Evolutionary conservation across 2,797 vertebrate genomes (phyloP).

Genomic region (Paedocypris micromegethes): DNA sequence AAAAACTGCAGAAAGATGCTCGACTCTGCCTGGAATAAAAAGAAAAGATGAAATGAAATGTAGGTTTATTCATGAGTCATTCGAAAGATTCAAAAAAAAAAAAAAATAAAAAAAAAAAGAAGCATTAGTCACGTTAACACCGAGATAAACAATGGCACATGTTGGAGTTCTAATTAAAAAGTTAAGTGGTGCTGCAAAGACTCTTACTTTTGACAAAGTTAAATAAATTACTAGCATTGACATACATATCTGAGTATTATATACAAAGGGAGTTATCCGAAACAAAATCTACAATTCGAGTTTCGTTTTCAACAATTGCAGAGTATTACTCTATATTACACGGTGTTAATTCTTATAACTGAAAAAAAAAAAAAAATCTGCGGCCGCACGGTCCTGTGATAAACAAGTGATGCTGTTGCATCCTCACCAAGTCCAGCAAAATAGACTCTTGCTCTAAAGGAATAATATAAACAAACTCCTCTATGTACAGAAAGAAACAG

Average conservation of each 20-base stretch:
- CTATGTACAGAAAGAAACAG: slow-evolving; percentile 50
- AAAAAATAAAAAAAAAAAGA: slow-evolving; percentile 46
- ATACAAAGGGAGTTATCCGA: slow-evolving; percentile 73
- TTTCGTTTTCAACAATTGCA: slow-evolving; percentile 61
- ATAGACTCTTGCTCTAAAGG: slow-evolving; percentile 44
- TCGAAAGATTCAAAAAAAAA: slow-evolving; percentile 50
- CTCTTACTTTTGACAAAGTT: slow-evolving; percentile 67
- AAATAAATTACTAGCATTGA: slow-evolving; percentile 83
- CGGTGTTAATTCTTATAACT: slow-evolving; percentile 40
- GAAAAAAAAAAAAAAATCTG: slow-evolving; percentile 14
- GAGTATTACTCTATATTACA: slow-evolving; percentile 68
- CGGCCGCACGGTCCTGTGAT: slow-evolving; percentile 8
- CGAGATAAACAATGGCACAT: slow-evolving; percentile 76
- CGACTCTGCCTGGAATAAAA: slow-evolving; percentile 20
- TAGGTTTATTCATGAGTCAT: slow-evolving; percentile 55
- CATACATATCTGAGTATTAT: slow-evolving; percentile 79
- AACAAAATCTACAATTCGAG: slow-evolving; percentile 69
- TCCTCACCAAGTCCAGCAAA: slow-evolving; percentile 48
- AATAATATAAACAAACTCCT: slow-evolving; percentile 50
- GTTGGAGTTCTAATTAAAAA: slow-evolving; percentile 69
- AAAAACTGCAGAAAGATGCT: slow-evolving; percentile 2
- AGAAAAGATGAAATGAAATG: slow-evolving; percentile 44
- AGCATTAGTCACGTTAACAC: slow-evolving; percentile 74
- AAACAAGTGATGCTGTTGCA: slow-evolving; percentile 41
- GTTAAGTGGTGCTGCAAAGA: slow-evolving; percentile 66